Percentiles rank a stretch among this genome's conserved stretches.
Evolutionary conservation across 1,140 invertebrate genomes (phyloP).

Genomic region (Paraescarpia echinospica): DNA sequence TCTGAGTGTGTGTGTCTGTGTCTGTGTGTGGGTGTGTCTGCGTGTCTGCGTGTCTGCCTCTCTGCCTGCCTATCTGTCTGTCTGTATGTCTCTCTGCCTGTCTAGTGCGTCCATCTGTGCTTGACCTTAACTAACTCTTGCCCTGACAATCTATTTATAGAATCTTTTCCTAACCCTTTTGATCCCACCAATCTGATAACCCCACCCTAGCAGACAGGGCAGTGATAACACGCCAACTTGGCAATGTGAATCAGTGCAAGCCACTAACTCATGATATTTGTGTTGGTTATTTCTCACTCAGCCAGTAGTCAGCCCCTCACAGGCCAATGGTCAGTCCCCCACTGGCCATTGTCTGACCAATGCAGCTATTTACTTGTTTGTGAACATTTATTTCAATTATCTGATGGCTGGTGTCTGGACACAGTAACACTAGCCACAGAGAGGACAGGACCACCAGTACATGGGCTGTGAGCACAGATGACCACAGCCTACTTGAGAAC

Average conservation of each 20-base stretch:
- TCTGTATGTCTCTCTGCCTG: not conserved
- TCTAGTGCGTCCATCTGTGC: not conserved
- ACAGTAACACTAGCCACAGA: not conserved
- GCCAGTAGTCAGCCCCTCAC: no score
- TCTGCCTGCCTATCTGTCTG: not conserved
- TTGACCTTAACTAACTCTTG: not conserved
- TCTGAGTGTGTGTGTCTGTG: not conserved
- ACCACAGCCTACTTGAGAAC: not conserved
- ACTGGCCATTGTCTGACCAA: not conserved
- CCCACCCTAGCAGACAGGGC: not conserved
- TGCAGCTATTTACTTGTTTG: not conserved
- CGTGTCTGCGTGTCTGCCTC: no score
- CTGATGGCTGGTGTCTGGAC: not conserved
- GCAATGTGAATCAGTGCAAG: not conserved
- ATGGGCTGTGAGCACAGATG: no score
- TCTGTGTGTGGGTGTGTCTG: no score
- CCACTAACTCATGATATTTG: not conserved
- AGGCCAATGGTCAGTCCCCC: not conserved
- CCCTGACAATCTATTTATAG: not conserved
- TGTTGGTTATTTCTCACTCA: not conserved
- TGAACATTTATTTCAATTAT: not conserved
- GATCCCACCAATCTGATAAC: not conserved
- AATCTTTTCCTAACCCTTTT: not conserved
- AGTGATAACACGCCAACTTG: not conserved
- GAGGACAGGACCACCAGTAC: no score